Percentiles rank a stretch among this genome's conserved stretches.
Conservation (phyloP, 2,888 invertebrate species). For the Timema podura region DNA sequence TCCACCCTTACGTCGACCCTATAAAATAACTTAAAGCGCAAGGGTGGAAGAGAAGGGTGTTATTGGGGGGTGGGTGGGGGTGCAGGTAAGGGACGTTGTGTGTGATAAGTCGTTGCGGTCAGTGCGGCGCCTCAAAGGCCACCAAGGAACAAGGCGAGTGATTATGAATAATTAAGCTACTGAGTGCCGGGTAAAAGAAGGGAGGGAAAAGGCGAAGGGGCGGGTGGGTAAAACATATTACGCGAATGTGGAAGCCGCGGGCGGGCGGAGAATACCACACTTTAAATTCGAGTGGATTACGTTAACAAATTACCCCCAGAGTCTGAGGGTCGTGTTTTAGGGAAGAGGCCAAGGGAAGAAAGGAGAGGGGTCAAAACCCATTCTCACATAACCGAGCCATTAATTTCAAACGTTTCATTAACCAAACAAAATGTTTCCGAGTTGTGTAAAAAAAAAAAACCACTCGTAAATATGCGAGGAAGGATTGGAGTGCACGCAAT, state of each 20-base stretch:
- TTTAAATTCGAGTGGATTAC: slow-evolving; percentile 15
- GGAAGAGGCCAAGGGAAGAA: not conserved
- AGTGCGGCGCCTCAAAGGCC: too few species aligned
- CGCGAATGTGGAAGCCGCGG: not conserved
- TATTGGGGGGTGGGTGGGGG: too few species aligned
- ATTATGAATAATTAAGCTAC: too few species aligned
- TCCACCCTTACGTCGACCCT: too few species aligned
- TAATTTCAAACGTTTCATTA: slow-evolving; percentile 16
- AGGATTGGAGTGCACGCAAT: too few species aligned
- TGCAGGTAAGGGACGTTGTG: too few species aligned
- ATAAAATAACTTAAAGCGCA: too few species aligned
- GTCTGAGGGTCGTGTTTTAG: not conserved
- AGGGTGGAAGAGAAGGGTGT: too few species aligned
- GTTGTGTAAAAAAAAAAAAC: not conserved
- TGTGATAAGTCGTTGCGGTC: too few species aligned
- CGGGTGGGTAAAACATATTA: not conserved
- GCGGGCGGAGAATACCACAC: not conserved
- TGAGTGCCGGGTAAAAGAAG: not conserved
- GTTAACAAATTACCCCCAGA: slow-evolving; percentile 11
- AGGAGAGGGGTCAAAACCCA: not conserved
- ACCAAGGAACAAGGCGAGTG: too few species aligned
- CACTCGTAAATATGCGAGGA: too few species aligned
- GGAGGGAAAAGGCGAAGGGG: not conserved
- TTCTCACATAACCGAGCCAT: not conserved
- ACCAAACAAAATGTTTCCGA: slow-evolving; percentile 9